Conservation (phyloP, 2,797 vertebrate genomes). For the Oreortyx pictus region DNA sequence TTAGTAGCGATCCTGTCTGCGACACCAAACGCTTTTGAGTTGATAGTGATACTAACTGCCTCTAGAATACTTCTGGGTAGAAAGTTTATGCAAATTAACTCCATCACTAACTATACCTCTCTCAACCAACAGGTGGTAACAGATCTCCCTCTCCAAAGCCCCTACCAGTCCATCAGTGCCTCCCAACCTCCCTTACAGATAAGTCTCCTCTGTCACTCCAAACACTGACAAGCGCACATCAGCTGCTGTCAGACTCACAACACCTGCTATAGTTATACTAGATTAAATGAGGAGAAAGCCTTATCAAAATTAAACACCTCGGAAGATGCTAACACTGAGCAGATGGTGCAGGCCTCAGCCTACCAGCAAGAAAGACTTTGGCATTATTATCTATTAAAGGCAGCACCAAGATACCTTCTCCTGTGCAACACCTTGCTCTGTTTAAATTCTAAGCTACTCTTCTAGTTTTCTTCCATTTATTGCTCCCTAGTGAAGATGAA, state of each 20-base stretch:
- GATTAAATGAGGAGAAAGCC: neutral
- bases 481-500: neutral
- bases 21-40: neutral
- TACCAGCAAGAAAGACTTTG: neutral
- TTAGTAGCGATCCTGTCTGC: neutral
- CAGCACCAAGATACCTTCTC: neutral
- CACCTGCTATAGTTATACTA: neutral
- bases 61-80: neutral
- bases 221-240: neutral
- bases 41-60: neutral
- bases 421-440: neutral
- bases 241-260: neutral
- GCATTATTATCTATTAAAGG: neutral
- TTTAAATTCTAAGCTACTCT: neutral
- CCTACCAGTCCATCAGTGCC: neutral
- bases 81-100: neutral
- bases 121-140: neutral
- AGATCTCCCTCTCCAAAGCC: neutral
- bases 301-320: neutral
- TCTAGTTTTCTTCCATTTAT: neutral
- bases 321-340: neutral
- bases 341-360: neutral
- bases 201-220: neutral
- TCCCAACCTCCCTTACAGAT: neutral
- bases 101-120: neutral